Base-by-base conservation (phyloP, 2,888 invertebrate genomes). In the Dyspetes luteomarginatus region DNA sequence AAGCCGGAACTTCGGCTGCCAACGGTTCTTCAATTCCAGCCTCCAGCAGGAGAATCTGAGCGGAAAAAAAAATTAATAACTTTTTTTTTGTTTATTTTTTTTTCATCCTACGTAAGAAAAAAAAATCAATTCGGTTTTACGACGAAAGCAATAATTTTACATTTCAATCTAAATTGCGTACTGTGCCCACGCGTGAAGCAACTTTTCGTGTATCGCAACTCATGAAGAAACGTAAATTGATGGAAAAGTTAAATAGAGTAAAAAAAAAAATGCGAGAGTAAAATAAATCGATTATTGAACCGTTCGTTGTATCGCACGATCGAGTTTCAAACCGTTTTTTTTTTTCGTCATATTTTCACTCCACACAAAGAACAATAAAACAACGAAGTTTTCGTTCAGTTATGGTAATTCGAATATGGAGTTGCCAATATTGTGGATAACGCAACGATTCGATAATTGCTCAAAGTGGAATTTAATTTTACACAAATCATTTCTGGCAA, bases 21-120 rank as follows among this genome's bases (percentile, higher is more conserved):
- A 94, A 93, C 0, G 95, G 95, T 88, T 95, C 95, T 87, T 95
- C 95, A 3, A 93, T 93, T 0, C 95, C 95, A 0, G 95, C 95
- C 92, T 95, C 95, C 65, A 95, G 88, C 0, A 95, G 92, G 0
- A 95, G 91, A 7, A 95, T 92, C 95, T 95, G 90, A 0, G 87
- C 90, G 5, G 24, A 73, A 75, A 81, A 48, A 60, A 73, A 15
- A 50, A 48, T 36, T 67, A 68, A n/a, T 64, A n/a, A n/a, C n/a
- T n/a, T n/a, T n/a, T n/a, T n/a, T n/a, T n/a, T n/a, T n/a, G n/a
- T n/a, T n/a, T n/a, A 2, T 28, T 36, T 48, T 7, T 48, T 48
- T 48, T 48, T 48, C 17, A 28, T 50, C 36, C 4, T n/a, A 7
- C 17, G 48, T 7, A 7, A 4, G 48, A 26, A 9, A 65, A 48